Evolutionary conservation across 30 jellyfish, hydroid and myxozoan genomes (phyloP).

Genomic region (Mastigias papua): DNA sequence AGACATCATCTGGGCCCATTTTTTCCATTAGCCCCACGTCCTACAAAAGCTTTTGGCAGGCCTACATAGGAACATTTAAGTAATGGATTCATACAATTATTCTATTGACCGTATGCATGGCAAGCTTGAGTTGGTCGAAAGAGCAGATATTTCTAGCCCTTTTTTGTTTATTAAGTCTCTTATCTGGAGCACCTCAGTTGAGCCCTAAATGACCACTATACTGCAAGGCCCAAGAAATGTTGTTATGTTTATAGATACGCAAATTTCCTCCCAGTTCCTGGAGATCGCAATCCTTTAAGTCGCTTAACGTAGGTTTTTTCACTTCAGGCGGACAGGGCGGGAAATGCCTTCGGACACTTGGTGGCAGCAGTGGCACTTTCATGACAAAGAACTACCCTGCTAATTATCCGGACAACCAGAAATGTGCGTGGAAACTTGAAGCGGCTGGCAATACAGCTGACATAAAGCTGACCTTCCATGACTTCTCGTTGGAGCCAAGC

Average conservation of each 20-base stretch:
- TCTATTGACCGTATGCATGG: too few species aligned
- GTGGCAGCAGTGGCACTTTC: conserved; percentile 36
- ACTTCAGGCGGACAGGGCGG: background rate
- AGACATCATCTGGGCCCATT: too few species aligned
- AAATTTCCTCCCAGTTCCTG: background rate
- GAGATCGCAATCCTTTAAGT: background rate
- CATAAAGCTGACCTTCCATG: conserved; percentile 65
- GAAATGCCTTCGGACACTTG: background rate
- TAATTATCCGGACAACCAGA: conserved; percentile 55
- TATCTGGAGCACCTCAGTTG: background rate
- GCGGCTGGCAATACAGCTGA: conserved; percentile 83
- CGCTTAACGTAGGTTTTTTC: background rate
- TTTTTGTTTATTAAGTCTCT: background rate
- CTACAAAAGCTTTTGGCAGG: too few species aligned
- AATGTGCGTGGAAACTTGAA: conserved; percentile 77
- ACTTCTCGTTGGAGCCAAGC: conserved; percentile 80
- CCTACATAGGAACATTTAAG: too few species aligned
- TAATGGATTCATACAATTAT: too few species aligned
- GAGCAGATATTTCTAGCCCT: background rate
- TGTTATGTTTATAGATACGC: too few species aligned
- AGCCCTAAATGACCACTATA: too few species aligned
- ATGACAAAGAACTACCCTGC: conserved; percentile 68
- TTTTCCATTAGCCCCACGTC: too few species aligned
- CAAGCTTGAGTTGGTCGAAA: too few species aligned
- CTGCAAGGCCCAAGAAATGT: too few species aligned